Percentiles rank a stretch among this genome's conserved stretches.
These are phyloP conservation scores for Chloropsis hardwickii DNA, from an alignment of 2,113 vertebrate genomes.

Conservation along the genomic window DNA sequence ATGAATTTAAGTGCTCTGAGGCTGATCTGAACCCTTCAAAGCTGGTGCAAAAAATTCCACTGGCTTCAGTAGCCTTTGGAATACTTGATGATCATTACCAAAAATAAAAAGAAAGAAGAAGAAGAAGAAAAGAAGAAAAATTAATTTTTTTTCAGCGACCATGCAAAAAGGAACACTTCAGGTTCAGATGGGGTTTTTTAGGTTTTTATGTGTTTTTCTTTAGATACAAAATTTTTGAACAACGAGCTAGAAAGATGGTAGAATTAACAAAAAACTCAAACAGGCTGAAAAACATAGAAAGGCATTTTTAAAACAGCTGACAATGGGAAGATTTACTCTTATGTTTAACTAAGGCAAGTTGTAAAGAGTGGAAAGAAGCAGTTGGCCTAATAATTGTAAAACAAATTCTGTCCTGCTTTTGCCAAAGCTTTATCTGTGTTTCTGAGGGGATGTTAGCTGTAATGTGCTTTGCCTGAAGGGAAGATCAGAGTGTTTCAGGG, in stretches of 20 bases:
- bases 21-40: conserved; percentile 3
- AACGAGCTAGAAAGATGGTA: not conserved
- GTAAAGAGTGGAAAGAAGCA: not conserved
- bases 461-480: not conserved
- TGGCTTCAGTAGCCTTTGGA: not conserved
- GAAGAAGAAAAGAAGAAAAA: not conserved
- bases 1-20: conserved; percentile 26
- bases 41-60: not conserved
- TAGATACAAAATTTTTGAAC: not conserved
- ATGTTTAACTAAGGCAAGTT: not conserved
- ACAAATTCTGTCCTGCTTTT: not conserved
- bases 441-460: not conserved
- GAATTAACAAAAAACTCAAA: not conserved
- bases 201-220: not conserved
- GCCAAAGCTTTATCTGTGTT: not conserved
- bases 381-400: not conserved
- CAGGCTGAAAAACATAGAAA: not conserved
- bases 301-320: not conserved
- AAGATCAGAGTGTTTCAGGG: not conserved
- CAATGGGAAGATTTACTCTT: not conserved
- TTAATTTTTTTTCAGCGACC: not conserved
- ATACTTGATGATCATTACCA: not conserved
- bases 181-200: not conserved
- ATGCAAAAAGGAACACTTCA: not conserved
- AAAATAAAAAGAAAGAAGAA: not conserved